Base-by-base conservation (phyloP, 2,888 invertebrate genomes). In the Zelleria hepariella region DNA sequence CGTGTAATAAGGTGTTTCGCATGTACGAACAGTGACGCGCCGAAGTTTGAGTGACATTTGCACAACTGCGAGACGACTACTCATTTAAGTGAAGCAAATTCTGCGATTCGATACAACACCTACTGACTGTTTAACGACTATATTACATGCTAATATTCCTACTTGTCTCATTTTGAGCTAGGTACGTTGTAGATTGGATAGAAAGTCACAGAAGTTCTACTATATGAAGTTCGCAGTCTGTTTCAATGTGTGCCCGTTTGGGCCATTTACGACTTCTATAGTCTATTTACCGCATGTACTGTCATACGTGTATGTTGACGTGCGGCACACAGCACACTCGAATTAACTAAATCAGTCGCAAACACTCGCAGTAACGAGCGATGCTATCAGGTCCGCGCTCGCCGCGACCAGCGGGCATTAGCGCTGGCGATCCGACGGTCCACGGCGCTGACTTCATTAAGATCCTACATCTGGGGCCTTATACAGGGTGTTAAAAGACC, bases 21-120 rank as follows among this genome's bases (percentile, higher is more conserved):
- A 15, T 15, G 32, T 26, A 26, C 26, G 26, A 26, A 7, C 3
- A 42, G 32, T 15, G 32, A 3, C 15, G 3, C 32, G 32, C 10
- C 32, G 32, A 1, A 42, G 32, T 42, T 42, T 42, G 32, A 42
- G 62, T 74, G 77, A 73, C 76, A 72, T 78, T 78, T 78, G 71
- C 74, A 79, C 77, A 77, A 76, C 68, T 77, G 75, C 61, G 32
- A 18, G 32, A 56, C 57, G 8, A 56, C 53, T 48, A 24, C 23
- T 51, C 24, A 54, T 49, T 58, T 51, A n/a, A 47, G 47, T 48
- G 48, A 10, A 57, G 42, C 57, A 58, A 59, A 49, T 58, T 20
- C 49, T 21, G 49, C 49, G 49, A 21, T 21, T 49, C 21, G 49
- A 20, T 27, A 27, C 56, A 56, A n/a, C 7, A 24, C 58, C 58